Evolutionary conservation across 2,797 vertebrate genomes (phyloP).

Genomic region (Vespertilio murinus): DNA sequence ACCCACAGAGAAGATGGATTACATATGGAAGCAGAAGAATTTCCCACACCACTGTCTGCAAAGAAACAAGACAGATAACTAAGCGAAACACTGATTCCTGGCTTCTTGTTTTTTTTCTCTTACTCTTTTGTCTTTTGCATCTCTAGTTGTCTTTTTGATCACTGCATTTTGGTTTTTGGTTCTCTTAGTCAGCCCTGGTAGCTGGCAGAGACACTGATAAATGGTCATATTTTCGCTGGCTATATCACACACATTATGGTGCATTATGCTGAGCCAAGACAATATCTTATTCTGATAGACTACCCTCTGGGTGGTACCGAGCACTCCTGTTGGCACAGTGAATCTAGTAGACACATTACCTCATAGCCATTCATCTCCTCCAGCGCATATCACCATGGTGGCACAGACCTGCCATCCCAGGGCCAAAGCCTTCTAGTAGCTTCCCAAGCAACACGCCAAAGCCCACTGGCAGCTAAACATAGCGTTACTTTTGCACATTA

Average conservation of each 20-base stretch:
- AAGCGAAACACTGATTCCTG: neutral
- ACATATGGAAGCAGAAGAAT: neutral
- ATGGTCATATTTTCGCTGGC: slow-evolving; percentile 28
- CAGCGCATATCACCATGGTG: neutral
- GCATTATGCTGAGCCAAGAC: neutral
- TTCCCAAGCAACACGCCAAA: slow-evolving; percentile 31
- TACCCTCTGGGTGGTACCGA: neutral
- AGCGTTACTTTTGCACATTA: neutral
- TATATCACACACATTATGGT: slow-evolving; percentile 27
- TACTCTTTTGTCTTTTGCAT: neutral
- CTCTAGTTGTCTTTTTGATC: neutral
- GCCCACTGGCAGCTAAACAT: neutral
- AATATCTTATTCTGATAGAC: slow-evolving; percentile 20
- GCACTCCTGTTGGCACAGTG: neutral
- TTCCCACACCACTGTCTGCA: neutral
- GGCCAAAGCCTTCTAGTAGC: neutral
- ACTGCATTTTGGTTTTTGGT: slow-evolving; percentile 24
- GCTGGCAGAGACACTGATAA: slow-evolving; percentile 39
- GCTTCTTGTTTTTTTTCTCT: neutral
- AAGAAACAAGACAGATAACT: neutral
- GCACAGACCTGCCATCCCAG: neutral
- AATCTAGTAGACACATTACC: neutral
- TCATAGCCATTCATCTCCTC: neutral
- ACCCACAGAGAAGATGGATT: neutral
- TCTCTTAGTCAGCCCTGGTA: neutral